A percentile compares a stretch with the other conserved stretches of the same genome.
phyloP scores from a whole-genome alignment of 64 coral and sea anemone genomes.

The Stichodactyla mertensii region DNA sequence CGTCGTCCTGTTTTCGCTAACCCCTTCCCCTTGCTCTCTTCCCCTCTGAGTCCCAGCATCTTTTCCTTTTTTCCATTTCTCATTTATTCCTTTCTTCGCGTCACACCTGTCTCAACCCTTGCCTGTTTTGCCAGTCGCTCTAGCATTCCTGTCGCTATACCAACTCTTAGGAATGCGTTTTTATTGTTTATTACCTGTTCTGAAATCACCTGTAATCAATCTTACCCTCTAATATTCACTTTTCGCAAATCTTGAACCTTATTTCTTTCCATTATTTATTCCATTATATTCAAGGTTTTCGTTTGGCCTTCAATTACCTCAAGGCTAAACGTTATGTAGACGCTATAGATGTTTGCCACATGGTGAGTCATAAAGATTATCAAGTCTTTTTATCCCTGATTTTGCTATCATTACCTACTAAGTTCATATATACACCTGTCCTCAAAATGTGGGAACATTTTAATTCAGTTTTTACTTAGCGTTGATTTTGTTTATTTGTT shows the following conservation, averaged over 20 bases:
- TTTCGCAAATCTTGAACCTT: background rate
- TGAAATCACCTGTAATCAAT: no score
- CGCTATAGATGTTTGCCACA: slow-evolving; percentile 89
- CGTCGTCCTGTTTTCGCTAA: background rate
- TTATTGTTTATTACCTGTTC: no score
- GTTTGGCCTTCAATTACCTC: slow-evolving; percentile 88
- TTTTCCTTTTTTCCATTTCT: background rate
- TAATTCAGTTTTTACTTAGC: no score
- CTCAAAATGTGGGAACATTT: no score
- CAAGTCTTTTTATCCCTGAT: background rate
- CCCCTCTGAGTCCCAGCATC: background rate
- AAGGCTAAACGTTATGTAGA: slow-evolving; percentile 89
- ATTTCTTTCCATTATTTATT: background rate
- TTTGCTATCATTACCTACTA: no score
- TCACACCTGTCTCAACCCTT: background rate
- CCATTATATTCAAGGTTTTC: slow-evolving; percentile 49
- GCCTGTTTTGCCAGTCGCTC: no score
- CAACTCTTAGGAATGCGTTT: no score
- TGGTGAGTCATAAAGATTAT: slow-evolving; percentile 26
- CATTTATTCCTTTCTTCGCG: background rate
- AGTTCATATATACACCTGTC: no score
- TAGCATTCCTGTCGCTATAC: no score
- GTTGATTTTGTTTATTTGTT: background rate
- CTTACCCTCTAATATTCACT: no score
- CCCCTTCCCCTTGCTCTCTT: background rate